Percentiles rank a stretch among this genome's conserved stretches.
These are phyloP conservation scores for Sthenelais limicola DNA, from an alignment of 2,888 invertebrate species.

Conservation along the genomic window DNA sequence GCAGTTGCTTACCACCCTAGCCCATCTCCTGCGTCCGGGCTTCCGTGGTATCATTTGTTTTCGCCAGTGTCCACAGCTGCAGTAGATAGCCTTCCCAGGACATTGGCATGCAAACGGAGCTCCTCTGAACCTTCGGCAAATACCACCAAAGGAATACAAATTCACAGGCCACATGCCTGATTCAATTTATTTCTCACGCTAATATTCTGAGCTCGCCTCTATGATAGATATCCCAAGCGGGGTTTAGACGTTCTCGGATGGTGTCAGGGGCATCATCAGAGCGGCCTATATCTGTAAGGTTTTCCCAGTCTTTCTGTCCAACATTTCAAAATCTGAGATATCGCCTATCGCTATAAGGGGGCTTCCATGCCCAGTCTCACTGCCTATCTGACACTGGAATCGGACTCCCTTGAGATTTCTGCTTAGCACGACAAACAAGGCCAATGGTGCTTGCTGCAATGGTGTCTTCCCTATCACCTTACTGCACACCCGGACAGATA, in stretches of 20 bases:
- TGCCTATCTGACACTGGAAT: background rate
- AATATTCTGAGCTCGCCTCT: slow-evolving; percentile 28
- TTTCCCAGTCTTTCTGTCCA: background rate
- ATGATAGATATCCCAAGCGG: slow-evolving; percentile 22
- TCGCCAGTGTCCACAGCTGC: no score
- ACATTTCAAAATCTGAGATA: slow-evolving; percentile 8
- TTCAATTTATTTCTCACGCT: slow-evolving; percentile 32
- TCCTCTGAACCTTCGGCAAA: slow-evolving; percentile 9
- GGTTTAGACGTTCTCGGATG: background rate
- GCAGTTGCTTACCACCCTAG: no score
- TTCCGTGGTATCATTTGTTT: no score
- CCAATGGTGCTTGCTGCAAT: background rate
- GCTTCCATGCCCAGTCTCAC: background rate
- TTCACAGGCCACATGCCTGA: slow-evolving; percentile 20
- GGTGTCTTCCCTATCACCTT: slow-evolving; percentile 9
- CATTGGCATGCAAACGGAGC: slow-evolving; percentile 10
- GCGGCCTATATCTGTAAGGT: background rate
- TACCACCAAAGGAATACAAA: slow-evolving; percentile 34
- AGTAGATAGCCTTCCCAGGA: no score
- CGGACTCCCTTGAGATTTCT: background rate
- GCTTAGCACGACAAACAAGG: slow-evolving; percentile 1
- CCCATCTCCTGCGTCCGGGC: no score
- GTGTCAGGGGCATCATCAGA: slow-evolving; percentile 12
- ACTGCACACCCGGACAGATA: slow-evolving; percentile 30
- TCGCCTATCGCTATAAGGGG: background rate